Conservation (phyloP, 2,888 invertebrate species). For the Acleris laterana region DNA sequence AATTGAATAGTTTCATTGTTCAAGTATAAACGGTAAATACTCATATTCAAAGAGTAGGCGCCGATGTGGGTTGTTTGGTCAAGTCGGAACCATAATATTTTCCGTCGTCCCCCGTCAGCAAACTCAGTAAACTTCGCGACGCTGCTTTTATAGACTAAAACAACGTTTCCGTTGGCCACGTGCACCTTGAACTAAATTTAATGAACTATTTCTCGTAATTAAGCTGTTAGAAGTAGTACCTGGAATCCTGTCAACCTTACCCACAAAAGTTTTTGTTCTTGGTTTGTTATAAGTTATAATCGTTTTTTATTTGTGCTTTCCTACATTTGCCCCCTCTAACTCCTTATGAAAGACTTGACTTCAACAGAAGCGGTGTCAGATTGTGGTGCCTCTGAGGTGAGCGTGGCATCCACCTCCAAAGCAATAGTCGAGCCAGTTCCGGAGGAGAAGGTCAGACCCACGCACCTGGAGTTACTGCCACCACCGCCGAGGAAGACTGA, state of each 20-base stretch:
- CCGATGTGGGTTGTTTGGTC: conserved; percentile 15
- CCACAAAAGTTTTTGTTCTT: conserved; percentile 2
- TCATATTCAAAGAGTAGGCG: neutral
- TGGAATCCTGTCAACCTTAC: too few relatives aligned
- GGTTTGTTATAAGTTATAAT: neutral
- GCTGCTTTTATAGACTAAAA: conserved; percentile 33
- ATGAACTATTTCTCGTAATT: conserved; percentile 1
- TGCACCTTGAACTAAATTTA: conserved; percentile 14
- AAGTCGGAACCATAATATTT: conserved; percentile 33
- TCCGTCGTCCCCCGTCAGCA: conserved; percentile 25
- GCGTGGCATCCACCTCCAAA: conserved; percentile 67
- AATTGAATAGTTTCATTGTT: too few relatives aligned
- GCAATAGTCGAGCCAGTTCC: conserved; percentile 58
- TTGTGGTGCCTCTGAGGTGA: conserved; percentile 66
- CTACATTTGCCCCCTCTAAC: neutral
- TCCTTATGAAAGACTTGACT: conserved; percentile 6
- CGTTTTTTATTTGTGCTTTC: neutral
- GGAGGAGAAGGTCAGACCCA: conserved; percentile 60
- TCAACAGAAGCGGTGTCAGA: conserved; percentile 70
- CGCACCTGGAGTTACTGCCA: conserved; percentile 75
- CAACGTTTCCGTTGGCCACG: conserved; percentile 19
- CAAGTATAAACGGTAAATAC: neutral
- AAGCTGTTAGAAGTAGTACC: too few relatives aligned
- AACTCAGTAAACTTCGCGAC: conserved; percentile 22
- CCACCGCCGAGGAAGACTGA: conserved; percentile 75